Conservation (phyloP, 2,888 invertebrate genomes). For the Limnephilus rhombicus region DNA sequence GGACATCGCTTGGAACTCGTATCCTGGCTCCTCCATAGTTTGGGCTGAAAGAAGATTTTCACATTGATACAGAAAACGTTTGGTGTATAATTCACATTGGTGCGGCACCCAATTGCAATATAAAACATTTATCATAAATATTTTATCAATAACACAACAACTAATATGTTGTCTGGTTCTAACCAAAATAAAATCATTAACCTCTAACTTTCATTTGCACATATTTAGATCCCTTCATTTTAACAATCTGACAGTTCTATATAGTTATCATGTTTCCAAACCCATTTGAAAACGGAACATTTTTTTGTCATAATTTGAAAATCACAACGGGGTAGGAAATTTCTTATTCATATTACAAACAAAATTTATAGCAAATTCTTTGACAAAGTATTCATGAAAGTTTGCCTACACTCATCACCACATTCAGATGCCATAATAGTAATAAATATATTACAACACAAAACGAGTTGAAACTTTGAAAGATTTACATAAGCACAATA, state of each 20-base stretch:
- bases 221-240: not conserved
- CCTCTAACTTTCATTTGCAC: not conserved
- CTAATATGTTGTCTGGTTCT: not conserved
- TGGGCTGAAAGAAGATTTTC: constrained; percentile 51
- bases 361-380: not conserved
- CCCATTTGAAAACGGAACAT: not conserved
- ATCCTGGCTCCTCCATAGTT: constrained; percentile 63
- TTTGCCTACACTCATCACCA: not conserved
- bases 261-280: not conserved
- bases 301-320: not conserved
- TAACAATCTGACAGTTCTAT: not conserved
- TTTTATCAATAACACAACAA: not conserved
- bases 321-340: not conserved
- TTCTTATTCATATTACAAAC: not conserved
- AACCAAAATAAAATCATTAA: not conserved
- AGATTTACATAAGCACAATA: not conserved
- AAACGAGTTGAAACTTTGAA: not conserved
- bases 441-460: not conserved
- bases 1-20: constrained; percentile 68
- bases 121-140: no score
- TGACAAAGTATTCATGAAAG: not conserved
- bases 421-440: not conserved
- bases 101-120: not conserved
- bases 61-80: not conserved
- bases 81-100: not conserved